phyloP scores from a whole-genome alignment of 2,113 vertebrate species.

The Arenaria interpres region DNA sequence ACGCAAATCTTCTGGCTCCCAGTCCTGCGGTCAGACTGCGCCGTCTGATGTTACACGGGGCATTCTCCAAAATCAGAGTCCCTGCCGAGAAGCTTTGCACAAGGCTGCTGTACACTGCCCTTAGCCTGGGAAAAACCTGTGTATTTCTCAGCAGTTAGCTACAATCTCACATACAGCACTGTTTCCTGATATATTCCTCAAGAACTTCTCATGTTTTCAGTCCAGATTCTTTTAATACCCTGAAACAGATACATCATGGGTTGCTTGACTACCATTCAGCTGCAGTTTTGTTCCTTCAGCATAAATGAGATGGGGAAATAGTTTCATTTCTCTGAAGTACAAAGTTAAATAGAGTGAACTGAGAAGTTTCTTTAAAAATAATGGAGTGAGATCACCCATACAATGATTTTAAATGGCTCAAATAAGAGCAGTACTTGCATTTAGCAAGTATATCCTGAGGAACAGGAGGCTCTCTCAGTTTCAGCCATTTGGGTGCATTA shows the following conservation, averaged over 20 bases:
- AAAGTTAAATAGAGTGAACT: constrained; percentile 56
- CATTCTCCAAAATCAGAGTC: background rate
- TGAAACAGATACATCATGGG: background rate
- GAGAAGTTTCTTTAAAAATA: constrained; percentile 36
- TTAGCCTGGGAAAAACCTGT: rapidly evolving
- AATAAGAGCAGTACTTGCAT: background rate
- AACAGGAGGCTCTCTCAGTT: background rate
- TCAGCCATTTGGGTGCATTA: background rate
- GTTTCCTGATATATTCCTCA: background rate
- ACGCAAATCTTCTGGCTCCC: rapidly evolving
- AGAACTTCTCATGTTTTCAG: background rate
- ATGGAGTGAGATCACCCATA: constrained; percentile 38
- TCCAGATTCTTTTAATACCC: background rate
- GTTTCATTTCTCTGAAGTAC: constrained; percentile 14
- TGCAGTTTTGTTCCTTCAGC: background rate
- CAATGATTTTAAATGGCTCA: background rate
- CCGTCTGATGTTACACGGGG: background rate
- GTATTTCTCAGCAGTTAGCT: background rate
- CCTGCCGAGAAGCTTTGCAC: background rate
- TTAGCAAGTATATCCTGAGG: background rate
- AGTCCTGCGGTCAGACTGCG: rapidly evolving
- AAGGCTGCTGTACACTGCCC: rapidly evolving
- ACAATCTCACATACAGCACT: rapidly evolving
- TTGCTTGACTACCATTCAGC: background rate
- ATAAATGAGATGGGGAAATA: background rate